phyloP scores from a whole-genome alignment of 2,113 vertebrate species.

The Protomyctophum bolini region DNA sequence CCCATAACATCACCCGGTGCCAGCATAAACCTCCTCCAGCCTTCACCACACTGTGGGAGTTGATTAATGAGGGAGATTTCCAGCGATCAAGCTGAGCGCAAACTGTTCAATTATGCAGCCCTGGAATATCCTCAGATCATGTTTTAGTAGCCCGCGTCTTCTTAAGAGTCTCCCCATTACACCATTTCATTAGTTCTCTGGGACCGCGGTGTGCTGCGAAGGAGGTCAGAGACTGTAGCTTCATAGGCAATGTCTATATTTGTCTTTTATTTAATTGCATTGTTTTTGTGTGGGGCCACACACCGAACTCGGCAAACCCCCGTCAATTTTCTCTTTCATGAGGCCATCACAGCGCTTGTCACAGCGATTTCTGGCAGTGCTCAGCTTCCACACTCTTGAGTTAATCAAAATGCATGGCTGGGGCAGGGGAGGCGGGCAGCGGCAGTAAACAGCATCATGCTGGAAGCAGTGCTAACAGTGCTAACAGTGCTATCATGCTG shows the following conservation, averaged over 20 bases:
- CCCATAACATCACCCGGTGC: constrained; percentile 49
- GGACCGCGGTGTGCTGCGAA: constrained; percentile 39
- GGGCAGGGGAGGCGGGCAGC: constrained; percentile 49
- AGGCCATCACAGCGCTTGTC: constrained; percentile 38
- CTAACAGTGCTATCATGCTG: constrained; percentile 34
- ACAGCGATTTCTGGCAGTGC: constrained; percentile 49
- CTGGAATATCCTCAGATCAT: constrained; percentile 71
- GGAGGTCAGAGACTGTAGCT: constrained; percentile 11
- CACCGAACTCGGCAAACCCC: constrained; percentile 49
- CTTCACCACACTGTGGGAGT: constrained; percentile 66
- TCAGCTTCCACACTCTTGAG: constrained; percentile 40
- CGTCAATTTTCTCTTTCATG: constrained; percentile 52
- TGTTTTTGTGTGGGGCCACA: constrained; percentile 30
- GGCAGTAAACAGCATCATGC: constrained; percentile 19
- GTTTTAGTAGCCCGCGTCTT: constrained; percentile 62
- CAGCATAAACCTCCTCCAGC: constrained; percentile 54
- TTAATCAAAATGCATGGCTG: constrained; percentile 64
- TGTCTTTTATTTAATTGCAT: constrained; percentile 27
- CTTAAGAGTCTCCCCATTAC: constrained; percentile 37
- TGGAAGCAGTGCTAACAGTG: constrained; percentile 46
- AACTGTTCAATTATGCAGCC: constrained; percentile 78
- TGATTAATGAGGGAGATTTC: constrained; percentile 75
- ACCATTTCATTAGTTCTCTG: constrained; percentile 28
- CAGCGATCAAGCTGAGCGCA: constrained; percentile 72
- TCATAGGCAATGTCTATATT: constrained; percentile 45